phyloP scores from a whole-genome alignment of 2,797 vertebrate genomes.

The Macroramphosus scolopax region DNA sequence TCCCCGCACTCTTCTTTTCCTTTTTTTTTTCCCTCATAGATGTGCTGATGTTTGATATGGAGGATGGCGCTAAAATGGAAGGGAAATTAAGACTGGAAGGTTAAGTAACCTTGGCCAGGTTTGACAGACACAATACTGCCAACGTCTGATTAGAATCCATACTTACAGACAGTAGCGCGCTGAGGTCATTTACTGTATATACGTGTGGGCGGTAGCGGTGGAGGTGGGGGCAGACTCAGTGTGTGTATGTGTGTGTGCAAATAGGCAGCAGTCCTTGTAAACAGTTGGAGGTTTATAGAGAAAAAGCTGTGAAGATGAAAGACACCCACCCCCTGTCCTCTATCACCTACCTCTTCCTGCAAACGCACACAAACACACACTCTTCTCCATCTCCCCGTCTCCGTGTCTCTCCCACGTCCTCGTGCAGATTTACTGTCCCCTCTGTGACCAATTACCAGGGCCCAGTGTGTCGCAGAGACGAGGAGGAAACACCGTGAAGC shows the following conservation, averaged over 20 bases:
- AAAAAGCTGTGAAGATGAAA: conserved; percentile 77
- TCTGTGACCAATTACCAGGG: conserved; percentile 78
- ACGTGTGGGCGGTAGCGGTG: conserved; percentile 56
- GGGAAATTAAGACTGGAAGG: conserved; percentile 77
- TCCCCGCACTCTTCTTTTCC: conserved; percentile 49
- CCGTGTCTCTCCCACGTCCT: conserved; percentile 63
- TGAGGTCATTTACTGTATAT: conserved; percentile 76
- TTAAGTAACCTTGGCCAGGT: conserved; percentile 77
- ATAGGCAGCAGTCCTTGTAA: conserved; percentile 71
- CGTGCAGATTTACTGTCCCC: conserved; percentile 74
- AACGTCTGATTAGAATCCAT: conserved; percentile 73
- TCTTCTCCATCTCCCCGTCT: conserved; percentile 34
- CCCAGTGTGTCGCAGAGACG: conserved; percentile 63
- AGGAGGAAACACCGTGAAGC: conserved; percentile 59
- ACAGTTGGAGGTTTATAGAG: conserved; percentile 73
- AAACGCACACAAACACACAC: conserved; percentile 48
- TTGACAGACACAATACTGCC: conserved; percentile 78
- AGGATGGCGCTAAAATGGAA: conserved; percentile 75
- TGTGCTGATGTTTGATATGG: conserved; percentile 76
- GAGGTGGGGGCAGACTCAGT: conserved; percentile 18
- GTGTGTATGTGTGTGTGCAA: conserved; percentile 39
- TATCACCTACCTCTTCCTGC: conserved; percentile 53
- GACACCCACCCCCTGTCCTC: conserved; percentile 65
- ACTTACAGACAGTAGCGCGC: conserved; percentile 60
- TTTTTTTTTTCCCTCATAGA: conserved; percentile 52